Conservation (phyloP, 1,140 invertebrate genomes). For the Drepana arcuata region DNA sequence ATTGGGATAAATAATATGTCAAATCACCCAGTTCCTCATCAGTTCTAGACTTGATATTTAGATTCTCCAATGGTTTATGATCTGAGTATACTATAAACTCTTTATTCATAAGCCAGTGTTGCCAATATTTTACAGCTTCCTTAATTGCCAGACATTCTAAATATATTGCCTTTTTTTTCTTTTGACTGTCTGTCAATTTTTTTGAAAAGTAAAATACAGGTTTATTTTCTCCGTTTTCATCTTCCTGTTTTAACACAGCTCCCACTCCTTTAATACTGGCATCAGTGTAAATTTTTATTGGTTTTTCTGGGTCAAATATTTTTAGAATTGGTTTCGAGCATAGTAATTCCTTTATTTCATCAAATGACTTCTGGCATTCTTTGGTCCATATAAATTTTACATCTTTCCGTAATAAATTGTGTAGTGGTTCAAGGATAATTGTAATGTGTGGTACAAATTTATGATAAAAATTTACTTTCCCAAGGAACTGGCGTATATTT, state of each 20-base stretch:
- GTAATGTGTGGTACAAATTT: slow-evolving; percentile 31
- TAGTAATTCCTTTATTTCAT: slow-evolving; percentile 31
- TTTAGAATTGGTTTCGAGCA: slow-evolving; percentile 33
- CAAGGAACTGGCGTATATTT: slow-evolving; percentile 25
- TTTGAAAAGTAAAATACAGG: too few species aligned
- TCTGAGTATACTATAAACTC: slow-evolving; percentile 44
- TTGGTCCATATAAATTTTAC: slow-evolving; percentile 27
- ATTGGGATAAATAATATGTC: too few species aligned
- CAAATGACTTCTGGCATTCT: slow-evolving; percentile 33
- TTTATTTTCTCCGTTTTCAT: slow-evolving; percentile 4
- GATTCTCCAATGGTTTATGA: slow-evolving; percentile 51
- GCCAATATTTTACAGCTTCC: too few species aligned
- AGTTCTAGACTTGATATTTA: slow-evolving; percentile 36
- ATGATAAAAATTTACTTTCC: slow-evolving; percentile 12
- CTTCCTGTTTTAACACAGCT: slow-evolving; percentile 21
- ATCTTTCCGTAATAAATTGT: slow-evolving; percentile 24
- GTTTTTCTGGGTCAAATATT: slow-evolving; percentile 30
- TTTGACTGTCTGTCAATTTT: slow-evolving; percentile 15
- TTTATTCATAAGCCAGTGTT: slow-evolving; percentile 43
- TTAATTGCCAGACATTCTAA: too few species aligned
- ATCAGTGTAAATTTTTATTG: slow-evolving; percentile 34
- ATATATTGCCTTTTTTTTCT: slow-evolving; percentile 25
- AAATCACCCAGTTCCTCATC: too few species aligned
- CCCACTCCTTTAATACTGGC: slow-evolving; percentile 32
- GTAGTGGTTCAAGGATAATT: slow-evolving; percentile 29